These are phyloP conservation scores for Bufo gargarizans DNA, from an alignment of 2,113 vertebrate species.

Conservation along the genomic window DNA sequence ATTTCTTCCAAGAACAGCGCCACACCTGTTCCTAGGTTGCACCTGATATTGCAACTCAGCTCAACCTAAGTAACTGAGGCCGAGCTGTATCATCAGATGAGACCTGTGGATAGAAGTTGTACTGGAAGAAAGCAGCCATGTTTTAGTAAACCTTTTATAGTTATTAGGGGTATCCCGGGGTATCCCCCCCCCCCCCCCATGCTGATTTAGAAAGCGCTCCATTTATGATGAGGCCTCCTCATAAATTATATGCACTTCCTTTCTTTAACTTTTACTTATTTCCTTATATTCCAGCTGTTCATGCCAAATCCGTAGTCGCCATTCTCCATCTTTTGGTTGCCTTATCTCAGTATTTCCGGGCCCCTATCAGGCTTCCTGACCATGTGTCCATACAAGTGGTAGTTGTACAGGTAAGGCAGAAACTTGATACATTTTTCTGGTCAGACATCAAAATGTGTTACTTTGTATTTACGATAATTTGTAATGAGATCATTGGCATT, in stretches of 20 bases:
- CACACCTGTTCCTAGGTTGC: background rate
- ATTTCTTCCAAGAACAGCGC: background rate
- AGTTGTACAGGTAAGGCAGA: conserved; percentile 89
- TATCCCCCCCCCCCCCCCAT: too few species aligned
- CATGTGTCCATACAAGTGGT: conserved; percentile 97
- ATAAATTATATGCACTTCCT: too few species aligned
- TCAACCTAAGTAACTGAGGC: background rate
- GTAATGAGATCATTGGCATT: background rate
- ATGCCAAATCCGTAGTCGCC: conserved; percentile 94
- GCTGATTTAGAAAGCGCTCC: too few species aligned
- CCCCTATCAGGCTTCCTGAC: conserved; percentile 93
- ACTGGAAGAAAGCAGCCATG: background rate
- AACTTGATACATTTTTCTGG: background rate
- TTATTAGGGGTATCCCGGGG: too few species aligned
- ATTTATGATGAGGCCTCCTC: too few species aligned
- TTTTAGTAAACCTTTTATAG: background rate
- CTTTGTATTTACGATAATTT: background rate
- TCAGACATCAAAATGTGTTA: background rate
- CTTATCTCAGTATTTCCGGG: conserved; percentile 93
- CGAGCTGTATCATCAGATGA: background rate
- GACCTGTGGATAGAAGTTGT: background rate
- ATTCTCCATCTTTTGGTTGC: conserved; percentile 96
- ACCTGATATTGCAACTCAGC: background rate
- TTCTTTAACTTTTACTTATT: background rate
- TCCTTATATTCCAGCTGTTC: conserved; percentile 80